Conservation (phyloP, 2,113 vertebrate genomes). For the Mormyrus iriodes region DNA sequence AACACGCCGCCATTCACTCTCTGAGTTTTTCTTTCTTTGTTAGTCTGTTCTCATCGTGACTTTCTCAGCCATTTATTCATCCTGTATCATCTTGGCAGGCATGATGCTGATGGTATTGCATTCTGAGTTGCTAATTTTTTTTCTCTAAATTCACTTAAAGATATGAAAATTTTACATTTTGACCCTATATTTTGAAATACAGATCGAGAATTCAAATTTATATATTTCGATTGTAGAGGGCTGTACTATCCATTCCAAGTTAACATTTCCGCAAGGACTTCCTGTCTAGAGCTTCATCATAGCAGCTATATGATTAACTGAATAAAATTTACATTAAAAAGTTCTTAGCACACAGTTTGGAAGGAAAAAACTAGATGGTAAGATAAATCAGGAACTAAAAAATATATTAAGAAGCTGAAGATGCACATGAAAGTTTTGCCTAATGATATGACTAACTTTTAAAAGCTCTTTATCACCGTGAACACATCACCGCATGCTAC, state of each 20-base stretch:
- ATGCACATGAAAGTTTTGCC: background rate
- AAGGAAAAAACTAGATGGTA: background rate
- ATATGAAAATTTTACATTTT: background rate
- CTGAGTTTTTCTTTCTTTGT: background rate
- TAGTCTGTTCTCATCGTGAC: background rate
- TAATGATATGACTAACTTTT: constrained; percentile 16
- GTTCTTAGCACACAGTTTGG: background rate
- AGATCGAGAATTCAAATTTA: background rate
- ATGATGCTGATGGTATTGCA: background rate
- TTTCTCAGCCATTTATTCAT: background rate
- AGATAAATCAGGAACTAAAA: background rate
- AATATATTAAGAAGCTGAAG: background rate
- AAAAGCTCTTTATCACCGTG: constrained; percentile 7
- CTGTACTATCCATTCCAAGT: background rate
- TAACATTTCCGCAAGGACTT: background rate
- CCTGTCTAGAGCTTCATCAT: background rate
- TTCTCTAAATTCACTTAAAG: background rate
- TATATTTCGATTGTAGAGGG: background rate
- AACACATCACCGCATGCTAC: background rate
- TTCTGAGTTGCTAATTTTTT: background rate
- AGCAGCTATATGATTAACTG: background rate
- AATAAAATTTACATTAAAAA: background rate
- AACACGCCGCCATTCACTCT: background rate
- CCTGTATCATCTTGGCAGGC: background rate
- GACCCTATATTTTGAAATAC: background rate